Conservation (phyloP, 2,888 invertebrate species). For the Hipparchia sbordonii region DNA sequence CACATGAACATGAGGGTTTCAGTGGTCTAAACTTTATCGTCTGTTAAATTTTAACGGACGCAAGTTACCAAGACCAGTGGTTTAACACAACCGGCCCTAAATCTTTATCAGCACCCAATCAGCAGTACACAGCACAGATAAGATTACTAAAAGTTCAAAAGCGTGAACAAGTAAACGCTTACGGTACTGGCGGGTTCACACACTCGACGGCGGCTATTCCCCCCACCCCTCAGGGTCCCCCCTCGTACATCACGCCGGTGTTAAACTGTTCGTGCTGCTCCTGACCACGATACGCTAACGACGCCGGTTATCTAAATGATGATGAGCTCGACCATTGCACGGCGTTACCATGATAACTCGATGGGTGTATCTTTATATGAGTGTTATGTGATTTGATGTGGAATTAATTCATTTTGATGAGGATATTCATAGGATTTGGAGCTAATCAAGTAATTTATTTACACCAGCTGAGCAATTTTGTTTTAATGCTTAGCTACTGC, state of each 20-base stretch:
- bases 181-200: conserved; percentile 2
- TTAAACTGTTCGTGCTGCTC: not conserved
- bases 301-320: conserved; percentile 6
- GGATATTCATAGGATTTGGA: not conserved
- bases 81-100: not conserved
- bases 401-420: not conserved
- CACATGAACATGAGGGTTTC: no score
- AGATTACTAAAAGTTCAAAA: conserved; percentile 1
- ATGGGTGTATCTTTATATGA: not conserved
- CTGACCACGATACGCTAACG: conserved; percentile 8
- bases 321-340: conserved; percentile 4
- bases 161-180: not conserved
- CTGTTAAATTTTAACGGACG: no score
- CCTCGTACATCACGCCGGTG: not conserved
- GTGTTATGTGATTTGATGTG: not conserved
- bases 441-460: no score
- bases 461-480: not conserved
- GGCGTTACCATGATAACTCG: not conserved
- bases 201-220: not conserved
- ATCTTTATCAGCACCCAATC: not conserved
- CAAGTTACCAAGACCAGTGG: no score
- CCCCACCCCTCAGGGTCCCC: not conserved
- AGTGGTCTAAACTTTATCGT: no score
- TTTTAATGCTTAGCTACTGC: not conserved
- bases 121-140: not conserved